Evolutionary conservation across 2,113 vertebrate species (phyloP), one percentile per base, ranked within the genome.

Genomic region (Carollia perspicillata): DNA sequence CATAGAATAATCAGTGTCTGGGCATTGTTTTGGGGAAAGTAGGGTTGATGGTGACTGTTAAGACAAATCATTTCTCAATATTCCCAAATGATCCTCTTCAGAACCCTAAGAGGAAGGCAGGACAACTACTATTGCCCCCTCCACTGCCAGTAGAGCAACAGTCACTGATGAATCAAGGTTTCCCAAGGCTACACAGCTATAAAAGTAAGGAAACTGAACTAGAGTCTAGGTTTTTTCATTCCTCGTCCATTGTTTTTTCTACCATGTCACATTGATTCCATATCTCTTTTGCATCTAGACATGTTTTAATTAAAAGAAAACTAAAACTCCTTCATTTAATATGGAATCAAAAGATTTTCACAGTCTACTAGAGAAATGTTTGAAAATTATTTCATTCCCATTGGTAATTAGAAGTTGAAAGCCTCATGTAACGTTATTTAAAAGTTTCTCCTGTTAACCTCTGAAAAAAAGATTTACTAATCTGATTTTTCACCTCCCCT

Each of bases 251-350:
- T 89, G 37, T 92, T 92, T 35, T 91, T 89, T 79, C 58, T 0
- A 80, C 35, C 22, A 47, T 37, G n/a, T 72, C 28, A 80, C 10
- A 28, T 23, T 63, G 40, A 92, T 72, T 79, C 47, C 40, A n/a
- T 77, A 77, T 4, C 23, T 69, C 40, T 84, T 94, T 91, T 84
- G 17, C 14, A 33, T 35, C 68, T 69, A 78, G 30, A 44, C 35
- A 84, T 58, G 33, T 78, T 90, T 91, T 66, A 1, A 83, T 65
- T 84, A 78, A 69, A 83, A 37, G 37, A 78, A 93, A 95, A 89
- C 16, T 60, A 92, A 20, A 1, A 75, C 51, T 83, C 17, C 23
- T 77, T 90, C 47, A 78, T 86, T 68, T 89, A 65, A 58, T 93
- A 83, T 22, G 1, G 8, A 68, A 86, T 92, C 30, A 74, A 94